phyloP scores from a whole-genome alignment of 2,113 vertebrate genomes.

The Micronycteris hirsuta region DNA sequence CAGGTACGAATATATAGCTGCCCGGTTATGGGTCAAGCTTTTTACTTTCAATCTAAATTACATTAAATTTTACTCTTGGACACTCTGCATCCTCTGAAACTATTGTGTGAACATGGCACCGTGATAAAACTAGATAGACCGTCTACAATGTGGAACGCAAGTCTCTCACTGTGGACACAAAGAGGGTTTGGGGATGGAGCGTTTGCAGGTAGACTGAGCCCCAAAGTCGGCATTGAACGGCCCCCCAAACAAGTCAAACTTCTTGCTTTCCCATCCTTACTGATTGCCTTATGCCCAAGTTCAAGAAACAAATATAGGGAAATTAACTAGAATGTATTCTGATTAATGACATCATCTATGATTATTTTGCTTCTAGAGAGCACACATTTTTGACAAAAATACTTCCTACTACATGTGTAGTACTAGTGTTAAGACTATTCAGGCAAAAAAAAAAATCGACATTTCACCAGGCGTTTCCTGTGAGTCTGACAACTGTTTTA shows the following conservation, averaged over 20 bases:
- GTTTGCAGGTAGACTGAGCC: neutral
- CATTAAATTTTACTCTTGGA: neutral
- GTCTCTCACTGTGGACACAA: neutral
- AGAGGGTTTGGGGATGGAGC: neutral
- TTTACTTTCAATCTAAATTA: neutral
- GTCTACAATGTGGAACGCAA: neutral
- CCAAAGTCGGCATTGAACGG: neutral
- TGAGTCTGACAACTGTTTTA: conserved; percentile 85
- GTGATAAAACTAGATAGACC: neutral
- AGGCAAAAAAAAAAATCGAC: neutral
- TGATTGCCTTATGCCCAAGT: neutral
- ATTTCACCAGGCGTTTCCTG: conserved; percentile 82
- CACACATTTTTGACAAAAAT: conserved; percentile 57
- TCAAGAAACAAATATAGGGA: neutral
- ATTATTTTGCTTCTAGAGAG: conserved; percentile 36
- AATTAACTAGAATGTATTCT: neutral
- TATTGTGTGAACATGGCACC: neutral
- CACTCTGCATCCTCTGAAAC: neutral
- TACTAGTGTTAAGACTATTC: conserved; percentile 55
- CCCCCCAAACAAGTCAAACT: neutral
- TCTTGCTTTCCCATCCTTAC: neutral
- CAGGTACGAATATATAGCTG: neutral
- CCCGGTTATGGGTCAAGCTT: neutral
- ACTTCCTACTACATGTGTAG: conserved; percentile 15
- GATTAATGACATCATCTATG: conserved; percentile 29